phyloP scores from a whole-genome alignment of 2,888 invertebrate species.

The Micoletzkya japonica region DNA sequence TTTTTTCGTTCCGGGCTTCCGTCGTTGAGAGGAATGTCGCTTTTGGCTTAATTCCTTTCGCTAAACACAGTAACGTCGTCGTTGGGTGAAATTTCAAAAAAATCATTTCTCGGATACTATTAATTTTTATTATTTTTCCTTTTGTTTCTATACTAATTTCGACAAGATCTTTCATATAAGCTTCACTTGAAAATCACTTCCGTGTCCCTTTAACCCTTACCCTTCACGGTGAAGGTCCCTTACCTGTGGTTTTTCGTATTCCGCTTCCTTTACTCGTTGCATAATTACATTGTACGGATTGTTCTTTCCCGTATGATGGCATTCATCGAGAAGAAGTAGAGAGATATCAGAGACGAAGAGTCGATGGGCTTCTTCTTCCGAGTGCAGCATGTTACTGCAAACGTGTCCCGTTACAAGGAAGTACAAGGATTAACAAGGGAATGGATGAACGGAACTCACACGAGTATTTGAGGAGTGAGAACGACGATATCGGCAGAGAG shows the following conservation, averaged over 20 bases:
- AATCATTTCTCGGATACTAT: too few species aligned
- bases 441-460: conserved; percentile 4
- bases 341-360: conserved; percentile 7
- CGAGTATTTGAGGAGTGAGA: conserved; percentile 25
- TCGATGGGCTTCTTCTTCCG: neutral
- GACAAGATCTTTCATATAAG: too few species aligned
- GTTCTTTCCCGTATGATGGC: conserved; percentile 27
- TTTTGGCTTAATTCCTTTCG: too few species aligned
- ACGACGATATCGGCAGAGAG: conserved; percentile 26
- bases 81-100: too few species aligned
- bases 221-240: neutral
- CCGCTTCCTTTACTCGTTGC: conserved; percentile 1
- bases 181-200: too few species aligned
- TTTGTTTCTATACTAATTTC: too few species aligned
- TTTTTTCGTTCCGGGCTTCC: too few species aligned
- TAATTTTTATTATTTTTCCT: too few species aligned
- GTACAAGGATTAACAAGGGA: neutral
- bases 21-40: too few species aligned
- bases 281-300: conserved; percentile 29
- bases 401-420: neutral
- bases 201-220: neutral
- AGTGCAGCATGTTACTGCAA: conserved; percentile 13
- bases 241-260: conserved; percentile 15
- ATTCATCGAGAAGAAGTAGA: conserved; percentile 25
- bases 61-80: too few species aligned